phyloP scores from a whole-genome alignment of 2,888 invertebrate species.

The Anaspis maculata region DNA sequence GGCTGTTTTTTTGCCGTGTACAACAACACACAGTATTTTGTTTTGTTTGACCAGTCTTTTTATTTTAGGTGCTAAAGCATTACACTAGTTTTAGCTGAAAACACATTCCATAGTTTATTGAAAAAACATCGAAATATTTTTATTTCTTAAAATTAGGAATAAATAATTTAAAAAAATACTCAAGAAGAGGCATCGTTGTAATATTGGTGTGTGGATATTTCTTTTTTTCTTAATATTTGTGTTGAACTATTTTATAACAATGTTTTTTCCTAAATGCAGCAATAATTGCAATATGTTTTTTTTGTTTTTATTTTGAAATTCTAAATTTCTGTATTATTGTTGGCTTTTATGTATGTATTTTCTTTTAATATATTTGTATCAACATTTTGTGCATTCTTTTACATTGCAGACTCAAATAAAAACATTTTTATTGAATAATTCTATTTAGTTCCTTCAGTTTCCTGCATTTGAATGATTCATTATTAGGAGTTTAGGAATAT shows the following conservation, averaged over 20 bases:
- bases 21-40: neutral
- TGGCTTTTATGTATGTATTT: neutral
- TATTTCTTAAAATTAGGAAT: neutral
- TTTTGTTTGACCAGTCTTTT: neutral
- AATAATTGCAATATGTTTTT: neutral
- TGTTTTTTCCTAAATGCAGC: neutral
- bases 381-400: no score
- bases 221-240: neutral
- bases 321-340: neutral
- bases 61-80: no score
- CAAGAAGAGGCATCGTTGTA: no score
- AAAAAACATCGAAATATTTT: neutral
- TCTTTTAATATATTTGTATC: slow-evolving; percentile 11
- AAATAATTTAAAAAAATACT: no score
- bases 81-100: neutral
- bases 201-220: neutral
- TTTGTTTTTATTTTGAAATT: neutral
- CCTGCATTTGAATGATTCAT: no score
- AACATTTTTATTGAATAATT: no score
- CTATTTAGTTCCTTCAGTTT: no score
- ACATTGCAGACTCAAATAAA: no score
- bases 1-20: neutral
- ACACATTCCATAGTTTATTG: neutral
- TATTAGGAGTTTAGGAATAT: no score
- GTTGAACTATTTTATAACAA: neutral